Evolutionary conservation across 2,888 invertebrate species (phyloP).

Genomic region (Lasioglossum oenotherae): DNA sequence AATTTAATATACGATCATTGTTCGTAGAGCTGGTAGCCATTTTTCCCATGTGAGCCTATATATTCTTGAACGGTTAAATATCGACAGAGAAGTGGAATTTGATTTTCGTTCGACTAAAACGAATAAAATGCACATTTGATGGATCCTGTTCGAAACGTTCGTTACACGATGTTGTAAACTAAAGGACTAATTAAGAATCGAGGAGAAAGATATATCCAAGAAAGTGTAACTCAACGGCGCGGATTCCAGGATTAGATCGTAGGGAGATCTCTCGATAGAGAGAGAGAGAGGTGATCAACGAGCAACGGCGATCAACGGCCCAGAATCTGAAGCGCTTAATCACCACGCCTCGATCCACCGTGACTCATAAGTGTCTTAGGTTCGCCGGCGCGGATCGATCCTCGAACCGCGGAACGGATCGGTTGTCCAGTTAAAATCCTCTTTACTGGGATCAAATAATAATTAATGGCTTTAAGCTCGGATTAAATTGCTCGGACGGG

Average conservation of each 20-base stretch:
- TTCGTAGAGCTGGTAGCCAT: not conserved
- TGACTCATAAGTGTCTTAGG: not conserved
- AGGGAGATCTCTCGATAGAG: not conserved
- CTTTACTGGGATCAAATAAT: constrained; percentile 1
- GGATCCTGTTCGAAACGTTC: not conserved
- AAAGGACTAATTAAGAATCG: not conserved
- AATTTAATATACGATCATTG: not conserved
- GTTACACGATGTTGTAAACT: not conserved
- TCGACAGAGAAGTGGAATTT: not conserved
- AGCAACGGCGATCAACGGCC: not conserved
- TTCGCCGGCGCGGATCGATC: not conserved
- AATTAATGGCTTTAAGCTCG: not conserved
- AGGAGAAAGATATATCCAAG: not conserved
- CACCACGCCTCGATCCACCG: constrained; percentile 1
- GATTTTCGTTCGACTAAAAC: not conserved
- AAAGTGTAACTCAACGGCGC: not conserved
- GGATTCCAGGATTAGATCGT: not conserved
- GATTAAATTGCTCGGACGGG: not conserved
- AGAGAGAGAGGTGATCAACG: too few species aligned
- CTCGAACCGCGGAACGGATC: not conserved
- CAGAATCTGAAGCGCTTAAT: not conserved
- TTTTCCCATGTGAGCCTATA: not conserved
- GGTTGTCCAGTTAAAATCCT: constrained; percentile 1
- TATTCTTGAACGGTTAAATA: not conserved
- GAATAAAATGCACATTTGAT: not conserved